Evolutionary conservation across 2,113 vertebrate species (phyloP).

Genomic region (Eleginops maclovinus): DNA sequence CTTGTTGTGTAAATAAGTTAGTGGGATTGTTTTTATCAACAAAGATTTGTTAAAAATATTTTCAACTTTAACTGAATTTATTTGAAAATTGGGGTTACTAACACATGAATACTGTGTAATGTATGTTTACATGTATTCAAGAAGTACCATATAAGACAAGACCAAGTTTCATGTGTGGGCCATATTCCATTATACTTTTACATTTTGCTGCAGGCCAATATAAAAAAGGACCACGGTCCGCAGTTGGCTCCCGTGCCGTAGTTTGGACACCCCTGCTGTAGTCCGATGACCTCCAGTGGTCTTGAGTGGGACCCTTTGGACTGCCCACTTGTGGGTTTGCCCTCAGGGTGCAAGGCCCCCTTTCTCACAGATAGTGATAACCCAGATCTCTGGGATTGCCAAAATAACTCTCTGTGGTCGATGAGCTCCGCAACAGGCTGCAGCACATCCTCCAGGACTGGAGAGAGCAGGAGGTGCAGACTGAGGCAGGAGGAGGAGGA

Average conservation of each 20-base stretch:
- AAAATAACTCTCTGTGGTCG: conserved; percentile 86
- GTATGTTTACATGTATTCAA: too few relatives aligned
- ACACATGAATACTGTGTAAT: too few relatives aligned
- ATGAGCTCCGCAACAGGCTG: conserved; percentile 82
- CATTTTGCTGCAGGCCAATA: too few relatives aligned
- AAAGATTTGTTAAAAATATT: too few relatives aligned
- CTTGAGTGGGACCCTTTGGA: conserved; percentile 91
- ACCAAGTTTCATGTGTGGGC: too few relatives aligned
- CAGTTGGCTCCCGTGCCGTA: too few relatives aligned
- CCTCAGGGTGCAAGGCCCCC: conserved; percentile 76
- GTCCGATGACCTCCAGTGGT: conserved; percentile 90
- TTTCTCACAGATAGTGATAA: conserved; percentile 75
- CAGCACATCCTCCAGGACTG: conserved; percentile 76
- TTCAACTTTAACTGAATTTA: too few relatives aligned
- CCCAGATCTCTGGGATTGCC: conserved; percentile 72
- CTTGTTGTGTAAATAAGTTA: too few relatives aligned
- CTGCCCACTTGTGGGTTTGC: conserved; percentile 82
- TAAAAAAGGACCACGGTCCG: too few relatives aligned
- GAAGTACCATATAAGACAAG: too few relatives aligned
- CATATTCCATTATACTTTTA: too few relatives aligned
- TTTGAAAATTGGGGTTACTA: too few relatives aligned
- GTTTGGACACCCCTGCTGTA: conserved; percentile 23
- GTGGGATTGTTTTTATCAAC: not conserved
- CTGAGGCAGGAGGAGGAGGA: conserved; percentile 60
- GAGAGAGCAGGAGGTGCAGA: conserved; percentile 77